phyloP scores from a whole-genome alignment of 2,888 invertebrate species.

The Ormyrus labotus region DNA sequence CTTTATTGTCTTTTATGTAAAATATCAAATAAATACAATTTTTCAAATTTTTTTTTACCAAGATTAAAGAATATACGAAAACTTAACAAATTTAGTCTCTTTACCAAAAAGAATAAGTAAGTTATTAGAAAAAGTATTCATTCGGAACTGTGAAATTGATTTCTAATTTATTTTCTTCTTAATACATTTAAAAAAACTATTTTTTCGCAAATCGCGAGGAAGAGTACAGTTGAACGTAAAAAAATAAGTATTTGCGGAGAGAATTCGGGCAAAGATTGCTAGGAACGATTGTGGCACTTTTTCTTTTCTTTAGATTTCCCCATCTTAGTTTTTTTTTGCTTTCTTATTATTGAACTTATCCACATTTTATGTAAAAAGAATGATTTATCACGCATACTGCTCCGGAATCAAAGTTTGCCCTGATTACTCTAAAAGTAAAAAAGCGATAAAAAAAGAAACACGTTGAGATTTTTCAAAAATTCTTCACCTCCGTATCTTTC shows the following conservation, averaged over 20 bases:
- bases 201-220: not conserved
- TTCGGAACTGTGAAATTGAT: conserved; percentile 8
- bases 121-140: not conserved
- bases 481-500: conserved; percentile 26
- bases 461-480: conserved; percentile 36
- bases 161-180: not conserved
- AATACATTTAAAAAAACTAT: not conserved
- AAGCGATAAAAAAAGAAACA: conserved; percentile 31
- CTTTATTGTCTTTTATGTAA: conserved; percentile 35
- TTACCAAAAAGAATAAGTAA: not conserved
- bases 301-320: conserved; percentile 40
- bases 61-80: not conserved
- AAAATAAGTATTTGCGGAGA: conserved; percentile 14
- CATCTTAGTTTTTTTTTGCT: conserved; percentile 55
- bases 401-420: conserved; percentile 56
- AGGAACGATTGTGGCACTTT: conserved; percentile 65
- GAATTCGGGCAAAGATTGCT: conserved; percentile 54
- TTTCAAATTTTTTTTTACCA: not conserved
- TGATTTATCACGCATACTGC: conserved; percentile 65
- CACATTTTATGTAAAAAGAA: conserved; percentile 26
- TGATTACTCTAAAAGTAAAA: conserved; percentile 29
- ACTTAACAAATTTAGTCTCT: no score
- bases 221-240: not conserved
- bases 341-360: conserved; percentile 26
- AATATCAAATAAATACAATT: conserved; percentile 7